These are phyloP conservation scores for Lethenteron reissneri DNA, from an alignment of 2,113 vertebrate species.

Conservation along the genomic window DNA sequence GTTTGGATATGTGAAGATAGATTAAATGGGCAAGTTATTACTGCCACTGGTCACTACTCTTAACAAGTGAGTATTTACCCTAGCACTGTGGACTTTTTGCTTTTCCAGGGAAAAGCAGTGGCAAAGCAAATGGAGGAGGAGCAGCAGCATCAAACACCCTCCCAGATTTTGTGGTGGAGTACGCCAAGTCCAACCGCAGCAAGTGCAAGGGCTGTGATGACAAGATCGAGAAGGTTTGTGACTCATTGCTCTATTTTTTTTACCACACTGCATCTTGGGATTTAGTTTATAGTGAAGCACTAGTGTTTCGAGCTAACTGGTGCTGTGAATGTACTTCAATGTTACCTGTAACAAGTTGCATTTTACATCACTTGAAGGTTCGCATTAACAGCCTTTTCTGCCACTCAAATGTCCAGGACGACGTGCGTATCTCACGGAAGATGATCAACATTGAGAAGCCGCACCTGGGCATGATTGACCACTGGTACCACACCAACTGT, in stretches of 20 bases:
- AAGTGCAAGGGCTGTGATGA: conserved; percentile 77
- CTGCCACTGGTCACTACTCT: neutral
- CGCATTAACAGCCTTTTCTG: neutral
- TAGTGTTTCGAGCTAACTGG: no score
- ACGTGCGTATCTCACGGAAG: conserved; percentile 83
- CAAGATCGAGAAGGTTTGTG: conserved; percentile 83
- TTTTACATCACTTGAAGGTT: no score
- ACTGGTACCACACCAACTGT: conserved; percentile 81
- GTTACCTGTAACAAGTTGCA: no score
- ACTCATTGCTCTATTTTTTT: neutral
- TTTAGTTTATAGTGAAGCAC: no score
- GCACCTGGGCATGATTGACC: conserved; percentile 81
- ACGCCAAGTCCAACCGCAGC: conserved; percentile 90
- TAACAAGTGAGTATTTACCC: neutral
- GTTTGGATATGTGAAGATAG: no score
- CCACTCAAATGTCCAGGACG: conserved; percentile 31
- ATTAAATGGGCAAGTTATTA: no score
- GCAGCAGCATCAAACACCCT: conserved; percentile 45
- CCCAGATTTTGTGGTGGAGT: conserved; percentile 69
- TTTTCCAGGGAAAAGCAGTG: conserved; percentile 27
- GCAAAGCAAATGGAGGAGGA: conserved; percentile 28
- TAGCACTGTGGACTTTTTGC: neutral
- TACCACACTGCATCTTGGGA: neutral
- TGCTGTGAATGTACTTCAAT: no score
- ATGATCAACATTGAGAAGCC: conserved; percentile 69